Evolutionary conservation across 2,797 vertebrate genomes (phyloP), one percentile per base, ranked within the genome.

Genomic region (Sebastes oblongus): DNA sequence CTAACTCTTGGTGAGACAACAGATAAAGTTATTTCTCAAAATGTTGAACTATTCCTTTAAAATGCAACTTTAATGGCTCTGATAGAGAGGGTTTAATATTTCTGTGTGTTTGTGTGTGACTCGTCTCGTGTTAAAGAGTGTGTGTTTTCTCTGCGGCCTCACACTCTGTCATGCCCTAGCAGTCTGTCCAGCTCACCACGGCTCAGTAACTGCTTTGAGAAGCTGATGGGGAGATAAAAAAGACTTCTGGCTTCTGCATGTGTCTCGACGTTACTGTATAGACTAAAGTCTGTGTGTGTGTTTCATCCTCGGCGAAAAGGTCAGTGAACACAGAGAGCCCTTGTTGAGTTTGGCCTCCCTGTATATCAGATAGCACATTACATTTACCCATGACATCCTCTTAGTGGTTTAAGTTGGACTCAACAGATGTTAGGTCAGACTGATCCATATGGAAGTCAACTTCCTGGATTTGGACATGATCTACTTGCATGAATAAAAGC

Each of bases 311-410:
- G 72, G 77, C 66, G 32, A 60, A 84, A 75, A 83, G 86, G 66
- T 79, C 82, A 75, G 66, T 39, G 88, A 87, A 85, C 85, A 91
- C 78, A 91, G 78, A 84, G 66, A 66, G 29, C 74, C 78, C 81
- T 93, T 89, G 90, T 92, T 80, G 66, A 84, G 72, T 83, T 78
- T 80, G 72, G 39, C 84, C 78, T 87, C 70, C 10, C 52, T 75
- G 61, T 65, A 78, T 86, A 91, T 93, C 86, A 81, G 79, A 86
- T 92, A 50, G 69, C 83, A 46, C 46, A 9, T 84, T 77, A 67
- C 75, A 58, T 74, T 87, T 79, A 80, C 54, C 68, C 66, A 59
- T 72, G 80, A 80, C 79, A 46, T 78, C 69, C 76, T 72, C 32
- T 78, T 52, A n/a, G 70, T 42, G 69, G 75, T 78, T 70, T 72